These are phyloP conservation scores for Pica pica DNA, from an alignment of 2,113 vertebrate genomes.

Conservation along the genomic window DNA sequence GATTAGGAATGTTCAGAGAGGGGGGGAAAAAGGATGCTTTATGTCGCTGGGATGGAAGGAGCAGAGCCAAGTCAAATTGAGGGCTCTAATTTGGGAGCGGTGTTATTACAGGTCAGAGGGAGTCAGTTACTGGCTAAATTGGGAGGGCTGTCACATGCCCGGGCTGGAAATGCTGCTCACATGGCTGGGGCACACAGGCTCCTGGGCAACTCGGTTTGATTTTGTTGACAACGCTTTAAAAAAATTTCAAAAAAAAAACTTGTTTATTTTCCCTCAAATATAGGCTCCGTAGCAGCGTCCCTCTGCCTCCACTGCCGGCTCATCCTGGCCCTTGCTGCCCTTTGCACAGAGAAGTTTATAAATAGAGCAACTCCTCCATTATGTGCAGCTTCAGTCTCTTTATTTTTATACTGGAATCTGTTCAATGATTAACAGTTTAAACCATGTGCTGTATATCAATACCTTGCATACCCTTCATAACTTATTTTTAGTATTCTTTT, in stretches of 20 bases:
- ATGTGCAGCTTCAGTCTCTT: constrained; percentile 57
- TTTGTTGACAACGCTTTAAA: constrained; percentile 37
- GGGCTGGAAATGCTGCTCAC: constrained; percentile 63
- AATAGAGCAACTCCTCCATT: constrained; percentile 42
- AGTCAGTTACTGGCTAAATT: constrained; percentile 76
- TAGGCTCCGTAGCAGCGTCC: not conserved
- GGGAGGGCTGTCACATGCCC: constrained; percentile 72
- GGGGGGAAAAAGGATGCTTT: constrained; percentile 65
- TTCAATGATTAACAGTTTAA: constrained; percentile 59
- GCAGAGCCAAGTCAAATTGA: constrained; percentile 76
- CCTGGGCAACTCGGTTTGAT: not conserved
- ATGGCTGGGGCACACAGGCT: constrained; percentile 12
- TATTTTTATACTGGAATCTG: constrained; percentile 71
- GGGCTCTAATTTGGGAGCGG: constrained; percentile 82
- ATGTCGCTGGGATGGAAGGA: constrained; percentile 70
- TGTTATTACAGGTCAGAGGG: constrained; percentile 81
- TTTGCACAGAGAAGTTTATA: constrained; percentile 51
- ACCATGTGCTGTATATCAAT: constrained; percentile 58
- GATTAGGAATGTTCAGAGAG: constrained; percentile 55
- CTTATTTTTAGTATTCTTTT: constrained; percentile 49
- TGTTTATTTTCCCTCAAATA: not conserved
- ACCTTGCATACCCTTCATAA: constrained; percentile 47
- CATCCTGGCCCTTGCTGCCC: not conserved
- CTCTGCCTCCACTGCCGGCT: not conserved
- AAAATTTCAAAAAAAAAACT: not conserved